Percentiles rank a stretch among this genome's conserved stretches.
Evolutionary conservation across 1,140 invertebrate species (phyloP).

Genomic region (Spodoptera litura): DNA sequence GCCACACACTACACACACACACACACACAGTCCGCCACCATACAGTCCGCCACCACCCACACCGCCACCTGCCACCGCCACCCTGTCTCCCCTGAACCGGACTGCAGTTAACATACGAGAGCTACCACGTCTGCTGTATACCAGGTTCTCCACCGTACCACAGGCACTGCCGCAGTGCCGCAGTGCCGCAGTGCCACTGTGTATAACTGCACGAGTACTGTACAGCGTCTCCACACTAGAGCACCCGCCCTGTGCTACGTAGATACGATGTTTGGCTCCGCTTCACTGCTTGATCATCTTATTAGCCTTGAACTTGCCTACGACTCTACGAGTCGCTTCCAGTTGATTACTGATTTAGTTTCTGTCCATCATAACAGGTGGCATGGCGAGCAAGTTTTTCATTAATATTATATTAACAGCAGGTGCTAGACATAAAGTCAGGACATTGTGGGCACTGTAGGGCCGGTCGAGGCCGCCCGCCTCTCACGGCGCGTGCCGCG

Average conservation of each 20-base stretch:
- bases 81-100: background rate
- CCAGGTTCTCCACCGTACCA: no score
- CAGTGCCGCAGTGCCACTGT: background rate
- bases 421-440: background rate
- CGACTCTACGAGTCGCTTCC: no score
- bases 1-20: constrained; percentile 13
- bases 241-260: no score
- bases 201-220: no score
- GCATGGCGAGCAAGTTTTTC: background rate
- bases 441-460: background rate
- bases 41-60: constrained; percentile 9
- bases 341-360: no score
- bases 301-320: no score
- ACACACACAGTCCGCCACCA: constrained; percentile 1
- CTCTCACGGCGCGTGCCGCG: constrained; percentile 42
- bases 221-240: no score
- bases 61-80: constrained; percentile 32
- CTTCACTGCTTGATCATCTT: no score
- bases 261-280: no score
- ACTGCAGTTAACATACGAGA: background rate
- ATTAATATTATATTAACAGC: background rate
- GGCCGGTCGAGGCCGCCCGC: constrained; percentile 65
- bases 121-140: background rate
- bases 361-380: no score
- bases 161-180: no score